Evolutionary conservation across 1,140 invertebrate species (phyloP).

Genomic region (Tenebrio molitor): DNA sequence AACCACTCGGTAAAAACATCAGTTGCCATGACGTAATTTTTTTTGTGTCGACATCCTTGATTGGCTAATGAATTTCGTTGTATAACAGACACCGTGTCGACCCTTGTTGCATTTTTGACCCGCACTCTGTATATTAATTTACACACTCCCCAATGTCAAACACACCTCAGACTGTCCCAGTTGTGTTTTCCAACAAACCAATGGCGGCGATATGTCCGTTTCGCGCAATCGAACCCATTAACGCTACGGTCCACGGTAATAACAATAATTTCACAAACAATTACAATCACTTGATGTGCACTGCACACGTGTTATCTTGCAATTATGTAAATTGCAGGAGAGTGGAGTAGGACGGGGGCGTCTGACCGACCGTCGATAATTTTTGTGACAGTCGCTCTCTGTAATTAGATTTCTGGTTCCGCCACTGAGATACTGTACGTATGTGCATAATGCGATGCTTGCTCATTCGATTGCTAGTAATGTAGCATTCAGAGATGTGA

Average conservation of each 20-base stretch:
- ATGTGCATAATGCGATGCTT: not conserved
- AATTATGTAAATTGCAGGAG: conserved; percentile 29
- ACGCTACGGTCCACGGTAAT: too few relatives aligned
- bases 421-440: not conserved
- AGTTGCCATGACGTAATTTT: not conserved
- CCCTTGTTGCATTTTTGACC: conserved; percentile 32
- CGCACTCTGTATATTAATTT: not conserved
- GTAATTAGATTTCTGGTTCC: conserved; percentile 27
- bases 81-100: not conserved
- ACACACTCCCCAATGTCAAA: conserved; percentile 39
- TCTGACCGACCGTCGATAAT: not conserved
- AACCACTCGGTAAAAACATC: too few relatives aligned
- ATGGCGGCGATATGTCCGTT: too few relatives aligned
- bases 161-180: conserved; percentile 40
- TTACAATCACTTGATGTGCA: conserved; percentile 15
- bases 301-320: conserved; percentile 1
- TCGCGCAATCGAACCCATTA: too few relatives aligned
- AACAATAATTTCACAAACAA: not conserved
- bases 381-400: conserved; percentile 1
- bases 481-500: conserved; percentile 16
- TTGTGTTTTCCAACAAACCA: not conserved
- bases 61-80: not conserved
- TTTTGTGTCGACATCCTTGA: not conserved
- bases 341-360: too few relatives aligned
- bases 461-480: conserved; percentile 22